Percentiles rank a stretch among this genome's conserved stretches.
Conservation (phyloP, 1,140 invertebrate species). For the Amphibalanus amphitrite region DNA sequence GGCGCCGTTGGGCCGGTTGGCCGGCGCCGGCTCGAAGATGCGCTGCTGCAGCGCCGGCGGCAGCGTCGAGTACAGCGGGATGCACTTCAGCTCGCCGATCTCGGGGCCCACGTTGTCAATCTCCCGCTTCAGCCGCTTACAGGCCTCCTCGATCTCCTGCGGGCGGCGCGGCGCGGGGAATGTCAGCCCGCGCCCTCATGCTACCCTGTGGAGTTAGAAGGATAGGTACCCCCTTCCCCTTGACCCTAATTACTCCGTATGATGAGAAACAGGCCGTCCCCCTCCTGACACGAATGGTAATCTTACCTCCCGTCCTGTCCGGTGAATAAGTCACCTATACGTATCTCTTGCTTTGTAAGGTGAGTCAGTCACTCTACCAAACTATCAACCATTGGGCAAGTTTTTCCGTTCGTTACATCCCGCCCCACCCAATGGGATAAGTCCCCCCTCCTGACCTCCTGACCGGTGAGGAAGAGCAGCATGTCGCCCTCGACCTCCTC, state of each 20-base stretch:
- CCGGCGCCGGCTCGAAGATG: slow-evolving; percentile 91
- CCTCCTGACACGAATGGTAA: too few relatives aligned
- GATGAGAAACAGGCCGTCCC: too few relatives aligned
- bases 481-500: slow-evolving; percentile 90
- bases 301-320: too few relatives aligned
- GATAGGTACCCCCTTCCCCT: not conserved
- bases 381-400: not conserved
- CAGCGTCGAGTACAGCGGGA: slow-evolving; percentile 94
- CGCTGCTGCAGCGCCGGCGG: slow-evolving; percentile 94
- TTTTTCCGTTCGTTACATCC: not conserved
- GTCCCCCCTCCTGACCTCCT: slow-evolving; percentile 48
- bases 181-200: too few relatives aligned
- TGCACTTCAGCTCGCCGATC: slow-evolving; percentile 93
- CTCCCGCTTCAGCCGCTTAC: slow-evolving; percentile 92
- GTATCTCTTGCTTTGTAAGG: too few relatives aligned
- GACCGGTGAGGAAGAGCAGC: slow-evolving; percentile 84
- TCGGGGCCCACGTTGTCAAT: slow-evolving; percentile 92
- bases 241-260: slow-evolving; percentile 12
- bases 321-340: too few relatives aligned
- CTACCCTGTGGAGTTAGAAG: too few relatives aligned
- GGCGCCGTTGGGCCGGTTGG: slow-evolving; percentile 79
- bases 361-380: too few relatives aligned
- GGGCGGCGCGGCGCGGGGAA: not conserved
- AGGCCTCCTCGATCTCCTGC: slow-evolving; percentile 97
- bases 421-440: too few relatives aligned